These are phyloP conservation scores for Chelidonichthys spinosus DNA, from an alignment of 2,797 vertebrate genomes.

Conservation along the genomic window DNA sequence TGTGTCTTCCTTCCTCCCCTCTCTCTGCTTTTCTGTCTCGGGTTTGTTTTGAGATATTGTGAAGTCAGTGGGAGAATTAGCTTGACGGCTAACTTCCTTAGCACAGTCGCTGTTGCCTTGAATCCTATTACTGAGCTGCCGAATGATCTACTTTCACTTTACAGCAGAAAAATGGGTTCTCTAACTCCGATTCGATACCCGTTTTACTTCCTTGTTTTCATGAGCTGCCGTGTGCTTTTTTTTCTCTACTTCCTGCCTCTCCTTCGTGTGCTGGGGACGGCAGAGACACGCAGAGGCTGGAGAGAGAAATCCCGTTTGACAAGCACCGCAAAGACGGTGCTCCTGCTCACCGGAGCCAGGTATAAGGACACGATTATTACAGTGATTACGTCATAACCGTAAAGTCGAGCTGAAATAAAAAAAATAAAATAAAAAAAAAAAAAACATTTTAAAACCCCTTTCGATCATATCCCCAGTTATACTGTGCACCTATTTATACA, in stretches of 20 bases:
- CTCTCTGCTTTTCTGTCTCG: constrained; percentile 28
- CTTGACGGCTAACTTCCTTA: constrained; percentile 68
- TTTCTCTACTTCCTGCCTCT: constrained; percentile 68
- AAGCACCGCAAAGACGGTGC: background rate
- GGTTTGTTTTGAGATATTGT: constrained; percentile 34
- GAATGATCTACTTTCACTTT: constrained; percentile 53
- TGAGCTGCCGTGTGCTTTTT: constrained; percentile 37
- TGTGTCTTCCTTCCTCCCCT: constrained; percentile 35
- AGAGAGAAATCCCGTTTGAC: constrained; percentile 50
- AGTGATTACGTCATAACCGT: background rate
- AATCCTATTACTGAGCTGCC: constrained; percentile 9
- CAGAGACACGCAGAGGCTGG: constrained; percentile 64
- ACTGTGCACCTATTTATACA: no score
- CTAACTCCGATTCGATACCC: constrained; percentile 15
- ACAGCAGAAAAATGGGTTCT: constrained; percentile 16
- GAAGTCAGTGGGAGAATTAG: constrained; percentile 45
- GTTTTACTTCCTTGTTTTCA: constrained; percentile 80
- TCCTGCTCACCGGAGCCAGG: background rate
- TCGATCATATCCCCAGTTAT: no score
- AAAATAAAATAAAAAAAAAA: no score
- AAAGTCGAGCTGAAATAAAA: no score
- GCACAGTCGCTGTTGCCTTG: constrained; percentile 34
- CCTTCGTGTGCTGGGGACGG: constrained; percentile 15
- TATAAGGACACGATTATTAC: background rate
- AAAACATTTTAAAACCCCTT: no score